Evolutionary conservation across 2,797 vertebrate species (phyloP).

Genomic region (Eulemur mongoz): DNA sequence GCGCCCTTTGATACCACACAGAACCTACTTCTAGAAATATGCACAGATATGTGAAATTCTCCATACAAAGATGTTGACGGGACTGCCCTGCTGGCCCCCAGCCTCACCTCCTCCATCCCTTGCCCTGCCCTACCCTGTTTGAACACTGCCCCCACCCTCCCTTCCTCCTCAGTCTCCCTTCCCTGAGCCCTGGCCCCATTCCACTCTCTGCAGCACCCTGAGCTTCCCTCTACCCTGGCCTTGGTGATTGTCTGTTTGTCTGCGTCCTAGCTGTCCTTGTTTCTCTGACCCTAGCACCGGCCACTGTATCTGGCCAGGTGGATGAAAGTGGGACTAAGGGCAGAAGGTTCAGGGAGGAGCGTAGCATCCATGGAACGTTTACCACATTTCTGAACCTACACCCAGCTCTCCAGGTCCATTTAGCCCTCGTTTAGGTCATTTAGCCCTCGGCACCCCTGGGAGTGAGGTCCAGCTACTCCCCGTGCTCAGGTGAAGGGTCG

Average conservation of each 20-base stretch:
- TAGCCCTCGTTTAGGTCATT: background rate
- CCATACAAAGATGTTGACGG: background rate
- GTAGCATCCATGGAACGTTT: accelerated
- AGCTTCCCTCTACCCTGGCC: background rate
- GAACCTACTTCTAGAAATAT: background rate
- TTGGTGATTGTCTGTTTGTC: background rate
- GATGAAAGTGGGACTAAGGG: too few relatives aligned
- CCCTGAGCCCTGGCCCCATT: accelerated
- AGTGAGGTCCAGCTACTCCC: background rate
- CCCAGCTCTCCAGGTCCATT: background rate
- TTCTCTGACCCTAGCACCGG: background rate
- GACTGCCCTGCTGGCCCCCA: background rate
- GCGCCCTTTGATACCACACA: background rate
- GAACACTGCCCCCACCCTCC: background rate
- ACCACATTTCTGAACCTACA: too few relatives aligned
- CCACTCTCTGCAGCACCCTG: accelerated
- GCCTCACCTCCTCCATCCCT: background rate
- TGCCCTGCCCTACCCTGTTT: background rate
- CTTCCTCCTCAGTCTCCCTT: background rate
- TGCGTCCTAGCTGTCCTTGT: background rate
- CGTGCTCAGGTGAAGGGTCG: background rate
- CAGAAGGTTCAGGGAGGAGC: background rate
- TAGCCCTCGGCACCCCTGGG: background rate
- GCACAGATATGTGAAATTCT: background rate
- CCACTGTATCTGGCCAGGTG: background rate